Evolutionary conservation across 2,888 invertebrate species (phyloP), one percentile per base, ranked within the genome.

Genomic region (Lutraria lutraria): DNA sequence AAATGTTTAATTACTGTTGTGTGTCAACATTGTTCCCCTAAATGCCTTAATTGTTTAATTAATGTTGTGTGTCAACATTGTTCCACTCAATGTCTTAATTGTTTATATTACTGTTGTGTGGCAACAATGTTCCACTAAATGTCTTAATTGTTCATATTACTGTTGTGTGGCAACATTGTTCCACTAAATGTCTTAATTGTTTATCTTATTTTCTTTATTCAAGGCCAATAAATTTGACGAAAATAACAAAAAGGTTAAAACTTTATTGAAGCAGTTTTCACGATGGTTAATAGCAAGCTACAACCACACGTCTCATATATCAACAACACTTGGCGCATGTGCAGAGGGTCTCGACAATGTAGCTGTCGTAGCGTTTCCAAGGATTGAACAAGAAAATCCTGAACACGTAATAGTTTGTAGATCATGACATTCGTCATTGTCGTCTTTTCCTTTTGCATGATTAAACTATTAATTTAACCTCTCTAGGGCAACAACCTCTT

Each of bases 281-380:
- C 89, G 88, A 31, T 91, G 91, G 91, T 76, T 91, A 10, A 76
- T 88, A 21, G 90, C 82, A 3, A 43, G 63, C 8, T 91, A 88
- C 54, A 87, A 88, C 43, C 91, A 91, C 53, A 76, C 85, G 10
- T 8, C 16, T 1, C 53, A 80, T 19, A 68, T 83, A 25, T 85
- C 88, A 8, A 60, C 52, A 21, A 85, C 88, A 0, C n/a, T 90
- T n/a, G 82, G 72, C 4, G 43, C 81, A 60, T 89, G 88, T 63
- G 91, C 91, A 12, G 25, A 86, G n/a, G 88, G 89, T 13, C 76
- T 91, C 0, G 88, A 91, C 56, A 91, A 91, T 56, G 83, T 91
- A 19, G 91, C 84, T 4, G 60, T 88, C 8, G 54, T 91, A 19
- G 88, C 89, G 8, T 83, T 90, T 25, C 91, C 90, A 16, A 76